Percentiles rank a stretch among this genome's conserved stretches.
Evolutionary conservation across 2,888 invertebrate genomes (phyloP).

Genomic region (Eupeodes luniger): DNA sequence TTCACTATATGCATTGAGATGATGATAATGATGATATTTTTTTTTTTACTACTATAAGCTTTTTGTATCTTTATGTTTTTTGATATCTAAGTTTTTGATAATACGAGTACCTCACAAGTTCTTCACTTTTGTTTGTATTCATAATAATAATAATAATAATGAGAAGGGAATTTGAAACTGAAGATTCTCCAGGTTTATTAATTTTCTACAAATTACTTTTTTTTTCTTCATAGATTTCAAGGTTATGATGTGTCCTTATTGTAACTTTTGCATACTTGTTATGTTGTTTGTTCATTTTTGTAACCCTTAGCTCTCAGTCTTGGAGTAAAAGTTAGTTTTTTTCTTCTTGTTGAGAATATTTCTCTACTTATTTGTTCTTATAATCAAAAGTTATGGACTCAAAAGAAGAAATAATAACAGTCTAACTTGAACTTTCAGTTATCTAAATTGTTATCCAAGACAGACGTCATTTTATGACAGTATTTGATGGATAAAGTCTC

Average conservation of each 20-base stretch:
- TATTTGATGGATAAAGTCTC: no score
- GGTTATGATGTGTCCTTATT: background rate
- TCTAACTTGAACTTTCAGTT: no score
- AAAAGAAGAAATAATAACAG: no score
- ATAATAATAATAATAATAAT: background rate
- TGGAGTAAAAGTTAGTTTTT: no score
- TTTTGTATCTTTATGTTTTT: slow-evolving; percentile 15
- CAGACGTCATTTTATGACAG: no score
- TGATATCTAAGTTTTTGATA: slow-evolving; percentile 33
- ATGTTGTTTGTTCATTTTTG: no score
- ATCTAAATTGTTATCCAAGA: no score
- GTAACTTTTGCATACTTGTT: background rate
- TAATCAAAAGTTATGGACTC: no score
- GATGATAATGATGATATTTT: slow-evolving; percentile 27
- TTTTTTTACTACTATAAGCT: background rate
- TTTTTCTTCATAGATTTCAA: background rate
- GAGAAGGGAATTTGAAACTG: background rate
- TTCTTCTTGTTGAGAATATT: no score
- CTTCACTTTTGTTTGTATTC: background rate
- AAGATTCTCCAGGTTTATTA: background rate
- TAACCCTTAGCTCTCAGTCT: no score
- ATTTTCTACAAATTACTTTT: background rate
- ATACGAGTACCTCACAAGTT: background rate
- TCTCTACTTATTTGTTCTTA: no score
- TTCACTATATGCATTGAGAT: slow-evolving; percentile 49